A percentile compares a stretch with the other conserved stretches of the same genome.
Conservation (phyloP, 2,888 invertebrate species). For the Xylophagus ater region DNA sequence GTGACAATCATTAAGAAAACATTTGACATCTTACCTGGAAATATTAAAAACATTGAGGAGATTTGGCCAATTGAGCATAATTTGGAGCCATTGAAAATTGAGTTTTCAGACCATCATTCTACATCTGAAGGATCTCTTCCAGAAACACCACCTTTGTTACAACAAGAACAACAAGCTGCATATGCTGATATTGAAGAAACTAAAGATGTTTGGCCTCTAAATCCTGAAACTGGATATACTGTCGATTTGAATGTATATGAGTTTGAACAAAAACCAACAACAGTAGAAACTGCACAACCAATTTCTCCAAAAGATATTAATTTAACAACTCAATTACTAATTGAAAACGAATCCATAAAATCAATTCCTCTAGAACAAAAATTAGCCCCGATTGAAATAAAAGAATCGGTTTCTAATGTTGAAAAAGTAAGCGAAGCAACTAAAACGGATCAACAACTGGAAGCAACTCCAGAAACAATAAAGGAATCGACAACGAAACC, state of each 20-base stretch:
- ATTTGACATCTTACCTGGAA: conserved; percentile 5
- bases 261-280: conserved; percentile 22
- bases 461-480: neutral
- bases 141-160: conserved; percentile 10
- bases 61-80: conserved; percentile 38
- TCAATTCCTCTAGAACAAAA: too few relatives aligned
- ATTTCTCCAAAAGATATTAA: too few relatives aligned
- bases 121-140: conserved; percentile 15
- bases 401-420: too few relatives aligned
- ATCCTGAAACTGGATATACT: conserved; percentile 30
- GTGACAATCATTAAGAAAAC: too few relatives aligned
- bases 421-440: too few relatives aligned
- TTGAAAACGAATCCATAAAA: too few relatives aligned
- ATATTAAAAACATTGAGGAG: conserved; percentile 25
- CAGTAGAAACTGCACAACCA: neutral
- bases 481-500: neutral
- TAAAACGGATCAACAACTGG: too few relatives aligned
- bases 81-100: conserved; percentile 29
- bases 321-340: too few relatives aligned
- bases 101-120: conserved; percentile 27
- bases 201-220: conserved; percentile 31
- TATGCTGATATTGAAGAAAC: conserved; percentile 17
- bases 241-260: conserved; percentile 29
- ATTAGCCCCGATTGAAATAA: too few relatives aligned
- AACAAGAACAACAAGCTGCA: conserved; percentile 10